Base-by-base conservation (phyloP, 2,888 invertebrate species). In the Frankliniella fusca region DNA sequence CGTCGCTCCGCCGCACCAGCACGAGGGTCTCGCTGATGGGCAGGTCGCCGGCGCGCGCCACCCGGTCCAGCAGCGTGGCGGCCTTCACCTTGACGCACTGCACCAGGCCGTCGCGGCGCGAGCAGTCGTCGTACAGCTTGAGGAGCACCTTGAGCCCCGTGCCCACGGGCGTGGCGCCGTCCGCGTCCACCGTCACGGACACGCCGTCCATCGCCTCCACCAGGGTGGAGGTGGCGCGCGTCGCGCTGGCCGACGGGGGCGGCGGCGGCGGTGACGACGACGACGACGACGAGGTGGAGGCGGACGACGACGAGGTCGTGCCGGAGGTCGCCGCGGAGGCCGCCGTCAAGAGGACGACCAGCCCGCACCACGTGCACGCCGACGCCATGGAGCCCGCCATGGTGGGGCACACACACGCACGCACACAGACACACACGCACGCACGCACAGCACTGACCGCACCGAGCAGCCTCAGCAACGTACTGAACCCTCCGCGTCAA, bases 81-180 rank as follows among this genome's bases (percentile, higher is more conserved):
- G 94, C 94, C 87, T 94, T 95, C 88, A 94, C 94, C 89, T 95
- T 95, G 81, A 95, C 88, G 87, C 95, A 95, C 48, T 93, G 93
- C 82, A 93, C 89, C 82, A 95, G 89, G 81, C 93, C 94, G 0
- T 92, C 88, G 84, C 91, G 70, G 70, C 70, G 91, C 84, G 92
- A 91, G 86, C 95, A 95, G 85, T 95, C 95, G 85, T 95, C 94
- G 87, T 94, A 95, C 84, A 95, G 83, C 80, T 85, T 84, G 28
- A 84, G 80, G 80, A 86, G 81, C 80, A 86, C 80, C 80, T 83
- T 84, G 80, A 85, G 83, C 23, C 85, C 85, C 48, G 84, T 82
- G 38, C 84, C 84, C 12, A 94, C 89, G 83, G 94, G 70, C 70
- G 70, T 93, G 83, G 92, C 88, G 85, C 88, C 90, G 83, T 90